Percentiles rank a stretch among this genome's conserved stretches.
Conservation (phyloP, 1,140 invertebrate species). For the Drosophila erecta region DNA sequence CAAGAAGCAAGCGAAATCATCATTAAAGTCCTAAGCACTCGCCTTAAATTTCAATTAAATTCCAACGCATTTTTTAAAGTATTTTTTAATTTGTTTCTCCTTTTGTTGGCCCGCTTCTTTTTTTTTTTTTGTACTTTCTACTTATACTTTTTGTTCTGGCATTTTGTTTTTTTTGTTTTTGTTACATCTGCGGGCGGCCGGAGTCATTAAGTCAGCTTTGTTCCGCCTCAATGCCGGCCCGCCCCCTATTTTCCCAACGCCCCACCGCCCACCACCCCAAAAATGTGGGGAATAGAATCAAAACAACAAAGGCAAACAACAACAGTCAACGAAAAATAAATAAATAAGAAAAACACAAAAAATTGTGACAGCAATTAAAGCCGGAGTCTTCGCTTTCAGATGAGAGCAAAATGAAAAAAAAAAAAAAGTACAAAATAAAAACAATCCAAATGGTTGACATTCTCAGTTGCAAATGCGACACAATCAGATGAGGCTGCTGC, state of each 20-base stretch:
- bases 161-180: constrained; percentile 21
- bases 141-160: constrained; percentile 25
- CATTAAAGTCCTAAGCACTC: constrained; percentile 18
- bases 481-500: constrained; percentile 25
- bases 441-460: constrained; percentile 9
- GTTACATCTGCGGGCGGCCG: constrained; percentile 42
- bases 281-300: constrained; percentile 25
- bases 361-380: constrained; percentile 70
- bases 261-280: neutral
- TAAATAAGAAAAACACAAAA: constrained; percentile 16
- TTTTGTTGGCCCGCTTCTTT: constrained; percentile 18
- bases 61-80: constrained; percentile 51
- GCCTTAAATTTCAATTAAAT: constrained; percentile 61
- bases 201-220: constrained; percentile 77
- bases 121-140: constrained; percentile 24
- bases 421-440: neutral
- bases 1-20: constrained; percentile 3
- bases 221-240: constrained; percentile 65
- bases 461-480: constrained; percentile 48
- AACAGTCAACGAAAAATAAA: constrained; percentile 22
- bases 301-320: constrained; percentile 51
- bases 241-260: constrained; percentile 1
- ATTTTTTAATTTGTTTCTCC: constrained; percentile 72
- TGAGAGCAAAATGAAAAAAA: neutral
- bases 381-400: constrained; percentile 9